Evolutionary conservation across 35 echinoderm and acorn worm species (phyloP), one percentile per base, ranked within the genome.

Genomic region (Patiria miniata): DNA sequence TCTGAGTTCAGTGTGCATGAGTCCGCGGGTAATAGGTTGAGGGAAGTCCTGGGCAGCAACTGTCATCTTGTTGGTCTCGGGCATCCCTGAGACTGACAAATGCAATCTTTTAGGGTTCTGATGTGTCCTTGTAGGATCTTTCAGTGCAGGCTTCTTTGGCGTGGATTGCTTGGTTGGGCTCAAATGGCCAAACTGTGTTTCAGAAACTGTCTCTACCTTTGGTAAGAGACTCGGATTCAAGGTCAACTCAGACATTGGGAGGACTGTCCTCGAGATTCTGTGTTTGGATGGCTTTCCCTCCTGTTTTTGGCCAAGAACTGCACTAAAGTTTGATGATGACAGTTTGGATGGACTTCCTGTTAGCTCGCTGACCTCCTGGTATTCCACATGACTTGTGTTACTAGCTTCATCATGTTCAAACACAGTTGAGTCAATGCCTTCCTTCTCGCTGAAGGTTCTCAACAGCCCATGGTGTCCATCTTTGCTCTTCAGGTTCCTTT

Each of bases 11-110:
- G 84, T 86, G 61, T 77, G 61, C 68, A 77, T 40, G 28, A 86
- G 21, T 18, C 84, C 84, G n/a, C 77, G 84, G 23, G 68, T 86
- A 33, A 86, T 21, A 76, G 84, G 19, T 50, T 86, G 61, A 23
- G 84, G 84, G 38, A 84, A 84, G 28, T 8, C 28, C 53, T 59
- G 82, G 29, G 53, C 52, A n/a, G 21, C 10, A 32, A 73, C n/a
- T 34, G 26, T 30, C 21, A 0, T 23, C 8, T 34, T 1, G 26
- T 26, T 73, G 65, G 8, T 73, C 0, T 30, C 0, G 21, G 26
- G 10, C 29, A 30, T 16, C 26, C 65, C 29, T 28, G 7, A 32
- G 34, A 23, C 14, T 73, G 65, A 73, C 23, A 34, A 26, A 73
- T 73, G 19, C 14, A 73, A 8, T 73, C 65, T 73, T 30, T 73